phyloP scores from a whole-genome alignment of 2,113 vertebrate genomes.

The Laterallus jamaicensis region DNA sequence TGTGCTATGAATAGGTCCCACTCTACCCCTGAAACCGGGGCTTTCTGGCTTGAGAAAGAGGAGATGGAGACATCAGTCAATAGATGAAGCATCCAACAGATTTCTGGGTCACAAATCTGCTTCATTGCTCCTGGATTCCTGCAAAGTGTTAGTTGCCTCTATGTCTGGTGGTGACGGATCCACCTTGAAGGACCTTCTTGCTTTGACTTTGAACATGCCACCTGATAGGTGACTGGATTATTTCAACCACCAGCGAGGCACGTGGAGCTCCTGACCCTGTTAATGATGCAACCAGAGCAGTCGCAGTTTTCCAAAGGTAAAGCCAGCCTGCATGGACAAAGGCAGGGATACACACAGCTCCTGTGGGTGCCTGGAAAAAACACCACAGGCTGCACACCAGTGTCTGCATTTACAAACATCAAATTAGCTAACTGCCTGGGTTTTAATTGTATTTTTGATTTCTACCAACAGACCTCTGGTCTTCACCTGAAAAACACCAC shows the following conservation, averaged over 20 bases:
- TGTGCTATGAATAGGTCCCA: background rate
- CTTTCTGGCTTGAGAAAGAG: background rate
- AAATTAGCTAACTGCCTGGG: background rate
- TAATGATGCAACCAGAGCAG: background rate
- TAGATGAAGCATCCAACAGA: background rate
- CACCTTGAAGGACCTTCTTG: background rate
- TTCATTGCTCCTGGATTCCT: background rate
- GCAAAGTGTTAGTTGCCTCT: background rate
- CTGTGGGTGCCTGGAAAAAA: background rate
- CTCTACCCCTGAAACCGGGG: background rate
- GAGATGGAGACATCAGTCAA: background rate
- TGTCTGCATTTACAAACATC: background rate
- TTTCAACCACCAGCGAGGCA: background rate
- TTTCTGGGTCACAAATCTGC: background rate
- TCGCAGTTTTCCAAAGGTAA: background rate
- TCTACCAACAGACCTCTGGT: background rate
- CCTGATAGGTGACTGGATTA: background rate
- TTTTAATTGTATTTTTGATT: background rate
- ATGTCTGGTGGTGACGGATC: background rate
- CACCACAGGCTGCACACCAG: accelerated
- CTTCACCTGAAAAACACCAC: background rate
- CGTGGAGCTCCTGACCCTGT: background rate
- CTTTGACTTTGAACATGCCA: background rate
- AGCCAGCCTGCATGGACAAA: background rate
- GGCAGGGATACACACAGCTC: background rate